Evolutionary conservation across 30 jellyfish, hydroid and myxozoan genomes (phyloP).

Genomic region (Aurelia sp.): DNA sequence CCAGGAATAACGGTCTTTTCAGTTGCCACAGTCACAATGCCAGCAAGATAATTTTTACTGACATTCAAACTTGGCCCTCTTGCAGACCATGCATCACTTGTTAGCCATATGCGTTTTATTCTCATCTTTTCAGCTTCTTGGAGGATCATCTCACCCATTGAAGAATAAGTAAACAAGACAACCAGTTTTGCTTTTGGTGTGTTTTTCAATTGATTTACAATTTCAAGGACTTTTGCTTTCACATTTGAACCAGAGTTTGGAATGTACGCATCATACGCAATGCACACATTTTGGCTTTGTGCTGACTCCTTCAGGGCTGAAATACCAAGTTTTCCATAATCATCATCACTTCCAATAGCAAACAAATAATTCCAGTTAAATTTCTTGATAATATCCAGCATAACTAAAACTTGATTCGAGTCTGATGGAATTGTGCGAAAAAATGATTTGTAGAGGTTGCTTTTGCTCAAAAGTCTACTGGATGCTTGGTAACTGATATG

Average conservation of each 20-base stretch:
- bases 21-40: constrained; percentile 77
- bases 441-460: constrained; percentile 80
- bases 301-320: constrained; percentile 80
- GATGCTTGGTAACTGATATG: constrained; percentile 92
- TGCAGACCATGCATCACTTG: constrained; percentile 96
- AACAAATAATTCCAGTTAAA: constrained; percentile 82
- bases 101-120: constrained; percentile 76
- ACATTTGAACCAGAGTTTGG: constrained; percentile 71
- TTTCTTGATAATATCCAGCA: constrained; percentile 80
- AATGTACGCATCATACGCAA: constrained; percentile 77
- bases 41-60: constrained; percentile 50
- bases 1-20: constrained; percentile 59
- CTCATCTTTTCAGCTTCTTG: constrained; percentile 75
- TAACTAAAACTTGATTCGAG: constrained; percentile 77
- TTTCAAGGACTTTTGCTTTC: constrained; percentile 49
- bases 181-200: constrained; percentile 74
- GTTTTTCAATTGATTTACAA: constrained; percentile 39
- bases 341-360: constrained; percentile 96
- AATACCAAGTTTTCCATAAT: constrained; percentile 88
- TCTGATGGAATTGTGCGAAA: constrained; percentile 96
- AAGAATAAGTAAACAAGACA: constrained; percentile 73
- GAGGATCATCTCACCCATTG: constrained; percentile 75
- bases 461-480: constrained; percentile 81
- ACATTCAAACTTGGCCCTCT: constrained; percentile 59
- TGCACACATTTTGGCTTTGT: constrained; percentile 68